phyloP scores from a whole-genome alignment of 2,113 vertebrate genomes.

The Propithecus coquereli region DNA sequence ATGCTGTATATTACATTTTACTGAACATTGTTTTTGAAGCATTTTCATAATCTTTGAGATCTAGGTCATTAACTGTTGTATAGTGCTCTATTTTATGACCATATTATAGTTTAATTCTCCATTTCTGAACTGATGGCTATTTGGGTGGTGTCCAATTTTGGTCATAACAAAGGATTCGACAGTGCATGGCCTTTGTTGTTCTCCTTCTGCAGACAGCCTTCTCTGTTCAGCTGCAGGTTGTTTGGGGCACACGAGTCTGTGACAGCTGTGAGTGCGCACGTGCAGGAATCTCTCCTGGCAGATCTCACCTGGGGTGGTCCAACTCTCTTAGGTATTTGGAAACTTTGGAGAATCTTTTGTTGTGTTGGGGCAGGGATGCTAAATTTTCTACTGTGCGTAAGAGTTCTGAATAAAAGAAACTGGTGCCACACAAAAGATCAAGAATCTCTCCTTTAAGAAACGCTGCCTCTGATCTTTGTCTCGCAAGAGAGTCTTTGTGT shows the following conservation, averaged over 20 bases:
- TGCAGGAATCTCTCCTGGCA: neutral
- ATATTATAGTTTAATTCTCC: neutral
- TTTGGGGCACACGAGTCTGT: rapidly evolving
- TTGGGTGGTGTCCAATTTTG: too few relatives aligned
- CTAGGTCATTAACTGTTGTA: neutral
- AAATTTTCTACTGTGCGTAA: neutral
- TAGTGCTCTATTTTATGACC: neutral
- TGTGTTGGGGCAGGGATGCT: neutral
- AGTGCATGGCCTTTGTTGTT: rapidly evolving
- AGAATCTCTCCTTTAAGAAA: neutral
- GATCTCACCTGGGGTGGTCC: too few relatives aligned
- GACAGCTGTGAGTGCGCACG: rapidly evolving
- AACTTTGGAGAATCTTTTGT: neutral
- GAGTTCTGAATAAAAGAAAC: neutral
- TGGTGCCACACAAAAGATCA: neutral
- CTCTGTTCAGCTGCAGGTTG: too few relatives aligned
- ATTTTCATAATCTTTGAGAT: neutral
- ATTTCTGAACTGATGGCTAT: neutral
- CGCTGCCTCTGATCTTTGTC: neutral
- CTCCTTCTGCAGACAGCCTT: neutral
- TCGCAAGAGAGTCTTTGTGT: neutral
- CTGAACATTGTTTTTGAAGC: neutral
- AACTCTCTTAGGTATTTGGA: neutral
- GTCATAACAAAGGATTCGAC: neutral
- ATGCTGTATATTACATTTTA: neutral